Evolutionary conservation across 2,113 vertebrate species (phyloP).

Genomic region (Cercopithecus mona): DNA sequence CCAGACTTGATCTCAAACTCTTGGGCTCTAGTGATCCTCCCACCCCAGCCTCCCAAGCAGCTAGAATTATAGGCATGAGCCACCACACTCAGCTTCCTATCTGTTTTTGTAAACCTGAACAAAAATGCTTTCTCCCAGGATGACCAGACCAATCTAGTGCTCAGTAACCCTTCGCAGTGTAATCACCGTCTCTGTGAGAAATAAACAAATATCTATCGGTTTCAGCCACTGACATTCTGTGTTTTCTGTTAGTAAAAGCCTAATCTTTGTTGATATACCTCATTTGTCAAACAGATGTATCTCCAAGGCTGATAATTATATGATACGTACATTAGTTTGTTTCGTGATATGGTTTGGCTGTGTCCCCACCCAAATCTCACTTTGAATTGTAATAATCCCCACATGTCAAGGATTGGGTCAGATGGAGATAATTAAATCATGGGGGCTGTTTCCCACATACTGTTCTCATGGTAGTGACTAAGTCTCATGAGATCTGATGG

Average conservation of each 20-base stretch:
- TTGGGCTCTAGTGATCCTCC: background rate
- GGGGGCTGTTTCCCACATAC: too few relatives aligned
- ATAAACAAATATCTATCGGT: background rate
- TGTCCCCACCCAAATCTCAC: too few relatives aligned
- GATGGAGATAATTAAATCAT: too few relatives aligned
- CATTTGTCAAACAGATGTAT: background rate
- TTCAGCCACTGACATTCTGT: background rate
- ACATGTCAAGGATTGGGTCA: too few relatives aligned
- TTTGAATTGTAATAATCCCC: too few relatives aligned
- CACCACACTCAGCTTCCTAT: background rate
- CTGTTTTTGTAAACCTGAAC: background rate
- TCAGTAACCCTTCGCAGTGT: background rate
- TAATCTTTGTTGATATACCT: background rate
- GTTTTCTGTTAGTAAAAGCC: background rate
- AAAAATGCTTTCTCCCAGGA: background rate
- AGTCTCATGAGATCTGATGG: too few relatives aligned
- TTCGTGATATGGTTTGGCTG: too few relatives aligned
- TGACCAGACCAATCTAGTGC: background rate
- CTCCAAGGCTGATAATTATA: background rate
- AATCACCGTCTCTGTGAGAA: background rate
- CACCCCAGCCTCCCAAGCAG: background rate
- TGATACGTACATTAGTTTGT: background rate
- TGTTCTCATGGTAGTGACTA: too few relatives aligned
- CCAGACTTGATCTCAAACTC: background rate
- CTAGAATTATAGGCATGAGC: background rate